A percentile compares a stretch with the other conserved stretches of the same genome.
Conservation (phyloP, 2,797 vertebrate species). For the Bradypodion ventrale region DNA sequence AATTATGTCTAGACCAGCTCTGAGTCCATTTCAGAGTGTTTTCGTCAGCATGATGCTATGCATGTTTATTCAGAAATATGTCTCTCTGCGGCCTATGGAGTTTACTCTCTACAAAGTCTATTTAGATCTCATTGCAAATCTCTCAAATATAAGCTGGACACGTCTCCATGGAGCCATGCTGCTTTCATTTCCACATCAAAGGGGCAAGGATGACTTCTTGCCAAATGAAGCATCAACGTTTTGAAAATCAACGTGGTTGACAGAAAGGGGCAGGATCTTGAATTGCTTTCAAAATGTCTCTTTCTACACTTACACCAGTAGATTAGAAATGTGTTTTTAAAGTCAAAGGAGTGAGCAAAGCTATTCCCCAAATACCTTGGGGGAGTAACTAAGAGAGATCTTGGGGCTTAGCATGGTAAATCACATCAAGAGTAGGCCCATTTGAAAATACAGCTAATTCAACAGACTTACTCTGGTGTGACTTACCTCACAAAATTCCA, state of each 20-base stretch:
- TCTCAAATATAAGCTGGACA: background rate
- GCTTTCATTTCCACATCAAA: slow-evolving; percentile 11
- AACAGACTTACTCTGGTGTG: too few species aligned
- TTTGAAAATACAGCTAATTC: too few species aligned
- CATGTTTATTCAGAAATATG: background rate
- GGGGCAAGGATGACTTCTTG: background rate
- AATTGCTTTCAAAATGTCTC: background rate
- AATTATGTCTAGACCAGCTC: background rate
- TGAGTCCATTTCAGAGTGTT: background rate
- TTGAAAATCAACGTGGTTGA: background rate
- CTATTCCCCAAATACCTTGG: too few species aligned
- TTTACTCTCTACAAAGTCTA: background rate
- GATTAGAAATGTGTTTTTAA: background rate
- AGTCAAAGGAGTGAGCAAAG: too few species aligned
- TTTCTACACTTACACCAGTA: too few species aligned
- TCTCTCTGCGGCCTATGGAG: background rate
- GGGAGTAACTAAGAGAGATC: too few species aligned
- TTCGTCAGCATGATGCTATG: background rate
- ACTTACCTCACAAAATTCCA: too few species aligned
- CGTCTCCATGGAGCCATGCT: background rate
- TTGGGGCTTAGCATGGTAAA: too few species aligned
- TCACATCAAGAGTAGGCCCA: too few species aligned
- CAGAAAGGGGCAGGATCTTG: background rate
- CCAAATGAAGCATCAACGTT: background rate
- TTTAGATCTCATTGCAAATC: background rate